Evolutionary conservation across 1,140 invertebrate genomes (phyloP).

Genomic region (Brachionus sp.): DNA sequence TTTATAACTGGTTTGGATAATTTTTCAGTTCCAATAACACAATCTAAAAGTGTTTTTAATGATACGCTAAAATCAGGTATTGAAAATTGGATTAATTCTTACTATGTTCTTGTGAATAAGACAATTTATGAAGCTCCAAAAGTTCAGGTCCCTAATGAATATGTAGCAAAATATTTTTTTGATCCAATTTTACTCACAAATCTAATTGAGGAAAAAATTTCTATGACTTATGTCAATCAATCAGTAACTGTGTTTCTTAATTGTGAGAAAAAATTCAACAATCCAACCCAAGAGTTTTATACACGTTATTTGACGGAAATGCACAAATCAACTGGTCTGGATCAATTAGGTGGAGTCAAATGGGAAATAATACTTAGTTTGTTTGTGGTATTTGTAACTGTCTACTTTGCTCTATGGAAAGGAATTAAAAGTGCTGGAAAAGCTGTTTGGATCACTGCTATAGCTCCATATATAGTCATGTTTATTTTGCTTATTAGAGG

Average conservation of each 20-base stretch:
- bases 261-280: slow-evolving; percentile 39
- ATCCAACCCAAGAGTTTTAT: slow-evolving; percentile 44
- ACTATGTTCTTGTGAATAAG: not conserved
- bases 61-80: not conserved
- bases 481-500: slow-evolving; percentile 83
- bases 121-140: not conserved
- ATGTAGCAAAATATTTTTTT: not conserved
- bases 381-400: slow-evolving; percentile 82
- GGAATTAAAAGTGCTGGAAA: slow-evolving; percentile 92
- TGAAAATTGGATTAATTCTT: not conserved
- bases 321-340: slow-evolving; percentile 75
- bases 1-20: not conserved
- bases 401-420: slow-evolving; percentile 97
- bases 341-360: slow-evolving; percentile 81
- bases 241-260: slow-evolving; percentile 20
- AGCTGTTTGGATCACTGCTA: slow-evolving; percentile 93
- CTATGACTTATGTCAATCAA: not conserved
- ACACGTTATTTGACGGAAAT: slow-evolving; percentile 63
- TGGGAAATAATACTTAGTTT: slow-evolving; percentile 82
- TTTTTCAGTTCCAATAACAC: not conserved
- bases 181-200: slow-evolving; percentile 14
- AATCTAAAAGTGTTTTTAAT: not conserved
- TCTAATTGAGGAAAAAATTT: slow-evolving; percentile 15
- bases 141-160: not conserved
- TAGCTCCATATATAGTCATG: slow-evolving; percentile 85